phyloP scores from a whole-genome alignment of 2,113 vertebrate genomes.

The Nycticryphes semicollaris region DNA sequence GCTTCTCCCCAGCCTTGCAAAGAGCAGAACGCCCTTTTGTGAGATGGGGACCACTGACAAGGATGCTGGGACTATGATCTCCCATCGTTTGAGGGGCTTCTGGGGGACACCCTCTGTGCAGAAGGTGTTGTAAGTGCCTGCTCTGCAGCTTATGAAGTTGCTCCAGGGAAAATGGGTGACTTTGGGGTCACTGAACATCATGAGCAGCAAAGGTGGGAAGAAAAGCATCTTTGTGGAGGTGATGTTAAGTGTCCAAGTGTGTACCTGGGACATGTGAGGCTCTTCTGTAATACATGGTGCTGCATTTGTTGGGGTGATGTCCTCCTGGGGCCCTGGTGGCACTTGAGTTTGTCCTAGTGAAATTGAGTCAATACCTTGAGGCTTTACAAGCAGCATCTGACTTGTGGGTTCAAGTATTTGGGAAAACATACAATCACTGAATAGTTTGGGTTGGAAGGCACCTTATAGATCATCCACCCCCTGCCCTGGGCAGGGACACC shows the following conservation, averaged over 20 bases:
- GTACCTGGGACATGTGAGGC: background rate
- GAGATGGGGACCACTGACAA: accelerated
- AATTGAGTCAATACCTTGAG: background rate
- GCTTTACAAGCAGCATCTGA: background rate
- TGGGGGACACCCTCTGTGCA: accelerated
- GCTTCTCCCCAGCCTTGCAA: background rate
- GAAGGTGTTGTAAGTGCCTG: no score
- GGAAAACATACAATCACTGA: background rate
- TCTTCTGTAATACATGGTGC: background rate
- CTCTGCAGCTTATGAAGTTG: background rate
- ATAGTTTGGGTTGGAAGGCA: background rate
- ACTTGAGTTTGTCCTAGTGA: background rate
- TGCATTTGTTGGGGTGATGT: background rate
- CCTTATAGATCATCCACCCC: background rate
- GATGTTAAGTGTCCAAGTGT: accelerated
- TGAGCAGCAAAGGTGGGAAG: background rate
- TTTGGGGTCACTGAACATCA: background rate
- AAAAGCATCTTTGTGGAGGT: background rate
- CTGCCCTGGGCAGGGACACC: background rate
- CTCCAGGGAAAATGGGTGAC: background rate
- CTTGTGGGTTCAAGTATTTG: background rate
- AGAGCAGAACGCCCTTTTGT: background rate
- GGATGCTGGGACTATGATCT: background rate
- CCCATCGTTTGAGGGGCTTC: background rate
- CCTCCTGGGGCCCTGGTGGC: background rate